phyloP scores from a whole-genome alignment of 2,113 vertebrate species.

The Datnioides undecimradiatus region DNA sequence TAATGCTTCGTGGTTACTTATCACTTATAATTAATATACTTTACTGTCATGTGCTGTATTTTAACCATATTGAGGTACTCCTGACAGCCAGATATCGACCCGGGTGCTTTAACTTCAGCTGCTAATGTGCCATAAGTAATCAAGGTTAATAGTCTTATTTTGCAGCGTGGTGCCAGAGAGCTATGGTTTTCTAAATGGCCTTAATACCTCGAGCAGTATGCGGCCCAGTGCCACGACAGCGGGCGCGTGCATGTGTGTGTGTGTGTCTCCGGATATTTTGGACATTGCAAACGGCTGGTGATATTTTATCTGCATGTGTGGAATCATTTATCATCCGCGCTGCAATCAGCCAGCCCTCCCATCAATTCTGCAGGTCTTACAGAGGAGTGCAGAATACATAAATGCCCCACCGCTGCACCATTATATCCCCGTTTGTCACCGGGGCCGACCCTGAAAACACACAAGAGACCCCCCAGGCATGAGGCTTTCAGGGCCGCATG shows the following conservation, averaged over 20 bases:
- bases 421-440: constrained; percentile 37
- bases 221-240: background rate
- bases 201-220: background rate
- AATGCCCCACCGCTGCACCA: constrained; percentile 29
- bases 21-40: background rate
- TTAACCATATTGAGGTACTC: background rate
- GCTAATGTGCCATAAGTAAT: background rate
- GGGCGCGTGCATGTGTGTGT: no score
- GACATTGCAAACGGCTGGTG: constrained; percentile 38
- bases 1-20: background rate
- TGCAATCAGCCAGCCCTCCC: constrained; percentile 52
- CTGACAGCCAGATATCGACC: background rate
- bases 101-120: background rate
- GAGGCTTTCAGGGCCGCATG: constrained; percentile 7
- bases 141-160: background rate
- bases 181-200: background rate
- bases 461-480: background rate
- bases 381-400: constrained; percentile 44
- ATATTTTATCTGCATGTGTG: constrained; percentile 69
- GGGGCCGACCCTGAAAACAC: constrained; percentile 7
- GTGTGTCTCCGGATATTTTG: constrained; percentile 22
- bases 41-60: background rate
- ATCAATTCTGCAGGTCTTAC: constrained; percentile 61
- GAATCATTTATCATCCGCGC: constrained; percentile 73
- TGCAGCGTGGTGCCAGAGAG: background rate